These are phyloP conservation scores for Theocolax elegans DNA, from an alignment of 1,140 invertebrate genomes.

Conservation along the genomic window DNA sequence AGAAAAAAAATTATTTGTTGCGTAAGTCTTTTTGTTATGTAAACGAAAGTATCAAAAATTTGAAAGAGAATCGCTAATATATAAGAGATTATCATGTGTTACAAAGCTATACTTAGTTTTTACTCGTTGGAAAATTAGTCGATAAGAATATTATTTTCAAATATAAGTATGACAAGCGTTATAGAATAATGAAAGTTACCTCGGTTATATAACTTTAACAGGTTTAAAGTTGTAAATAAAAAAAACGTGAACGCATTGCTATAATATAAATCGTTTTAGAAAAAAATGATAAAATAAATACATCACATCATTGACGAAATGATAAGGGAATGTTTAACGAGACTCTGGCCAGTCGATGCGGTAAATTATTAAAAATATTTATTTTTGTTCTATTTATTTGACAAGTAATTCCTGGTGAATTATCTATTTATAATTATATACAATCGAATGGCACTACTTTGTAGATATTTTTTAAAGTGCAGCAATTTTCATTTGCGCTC, in stretches of 20 bases:
- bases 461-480: too few species aligned
- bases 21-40: too few species aligned
- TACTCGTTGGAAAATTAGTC: conserved; percentile 1
- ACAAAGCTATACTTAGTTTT: too few species aligned
- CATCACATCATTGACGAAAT: neutral
- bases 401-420: too few species aligned
- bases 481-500: too few species aligned
- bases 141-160: conserved; percentile 1
- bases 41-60: neutral
- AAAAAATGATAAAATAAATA: neutral
- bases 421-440: too few species aligned
- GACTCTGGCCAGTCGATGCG: too few species aligned
- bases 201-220: neutral
- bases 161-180: neutral
- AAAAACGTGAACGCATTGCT: neutral
- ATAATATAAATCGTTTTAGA: neutral
- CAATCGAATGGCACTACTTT: too few species aligned
- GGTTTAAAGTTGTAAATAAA: conserved; percentile 26
- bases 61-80: neutral
- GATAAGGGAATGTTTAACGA: too few species aligned
- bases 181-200: conserved; percentile 11
- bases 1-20: neutral
- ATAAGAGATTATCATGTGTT: too few species aligned
- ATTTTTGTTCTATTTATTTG: too few species aligned
- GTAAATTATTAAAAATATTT: too few species aligned